Evolutionary conservation across 1,140 invertebrate species (phyloP), one percentile per base, ranked within the genome.

Genomic region (Ptiloglossa arizonensis): DNA sequence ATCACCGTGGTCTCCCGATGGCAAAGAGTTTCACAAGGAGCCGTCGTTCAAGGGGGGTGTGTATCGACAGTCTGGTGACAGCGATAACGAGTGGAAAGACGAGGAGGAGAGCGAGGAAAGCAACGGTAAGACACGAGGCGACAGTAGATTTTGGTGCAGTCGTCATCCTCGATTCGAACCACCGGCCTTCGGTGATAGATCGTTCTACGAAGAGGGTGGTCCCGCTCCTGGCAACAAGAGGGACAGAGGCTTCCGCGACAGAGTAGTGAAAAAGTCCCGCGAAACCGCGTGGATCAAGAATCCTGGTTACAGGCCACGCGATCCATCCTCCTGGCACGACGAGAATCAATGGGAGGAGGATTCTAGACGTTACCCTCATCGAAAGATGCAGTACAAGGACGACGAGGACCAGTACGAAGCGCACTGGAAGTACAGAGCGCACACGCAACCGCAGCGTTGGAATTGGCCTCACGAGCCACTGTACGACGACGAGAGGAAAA

Each of bases 1-100:
- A 8, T 96, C 95, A 2, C 95, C 95, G 0, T 96, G 96, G 94
- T 97, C 96, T 1, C 95, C 95, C 0, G 96, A 97, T 89, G 95
- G 95, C 2, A 95, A 96, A 69, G 95, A 96, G 77, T 94, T 94
- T 70, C 90, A 92, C 29, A 91, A 91, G 67, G 92, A 92, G 64
- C 87, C 89, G 0, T 87, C 91, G 13, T 80, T 85, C 67, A 85
- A 89, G 74, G 81, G 48, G 4, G 77, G 60, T 68, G 50, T 74
- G 9, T 86, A 90, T 17, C 86, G 90, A 38, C 90, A 90, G 32
- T 92, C 90, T 0, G 91, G 90, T 0, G 91, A 92, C 91, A 94
- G 91, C 88, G 93, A 89, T 62, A 92, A 85, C 84, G 92, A 90
- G 66, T 93, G 87, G 91, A 93, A 93, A 81, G 92, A 90, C 76